A percentile compares a stretch with the other conserved stretches of the same genome.
Evolutionary conservation across 2,888 invertebrate genomes (phyloP).

Genomic region (Oeneis ivallda): DNA sequence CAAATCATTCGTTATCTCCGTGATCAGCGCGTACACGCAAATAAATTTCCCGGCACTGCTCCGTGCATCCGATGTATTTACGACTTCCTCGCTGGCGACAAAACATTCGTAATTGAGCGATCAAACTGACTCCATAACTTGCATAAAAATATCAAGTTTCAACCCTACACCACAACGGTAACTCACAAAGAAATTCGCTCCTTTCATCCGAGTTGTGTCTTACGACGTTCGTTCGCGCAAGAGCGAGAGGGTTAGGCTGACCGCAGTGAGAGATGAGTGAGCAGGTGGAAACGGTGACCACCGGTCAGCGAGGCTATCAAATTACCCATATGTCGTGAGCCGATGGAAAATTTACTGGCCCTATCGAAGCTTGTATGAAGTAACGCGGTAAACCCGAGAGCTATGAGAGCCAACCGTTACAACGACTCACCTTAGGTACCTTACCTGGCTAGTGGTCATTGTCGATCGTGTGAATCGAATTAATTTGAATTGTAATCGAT

Average conservation of each 20-base stretch:
- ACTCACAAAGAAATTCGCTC: slow-evolving; percentile 51
- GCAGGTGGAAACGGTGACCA: slow-evolving; percentile 73
- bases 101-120: slow-evolving; percentile 75
- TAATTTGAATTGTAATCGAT: slow-evolving; percentile 72
- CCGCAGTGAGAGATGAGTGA: slow-evolving; percentile 45
- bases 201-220: slow-evolving; percentile 46
- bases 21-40: slow-evolving; percentile 39
- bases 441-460: slow-evolving; percentile 51
- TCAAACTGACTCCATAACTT: slow-evolving; percentile 67
- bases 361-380: slow-evolving; percentile 54
- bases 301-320: slow-evolving; percentile 70
- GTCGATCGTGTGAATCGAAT: slow-evolving; percentile 68
- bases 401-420: slow-evolving; percentile 53
- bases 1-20: slow-evolving; percentile 34
- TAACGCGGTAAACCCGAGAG: slow-evolving; percentile 56
- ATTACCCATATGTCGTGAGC: slow-evolving; percentile 57
- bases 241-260: slow-evolving; percentile 45
- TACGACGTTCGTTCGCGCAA: slow-evolving; percentile 23
- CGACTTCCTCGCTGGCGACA: slow-evolving; percentile 68
- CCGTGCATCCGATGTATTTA: slow-evolving; percentile 57
- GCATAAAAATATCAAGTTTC: slow-evolving; percentile 70
- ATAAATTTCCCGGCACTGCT: slow-evolving; percentile 39
- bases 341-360: slow-evolving; percentile 70
- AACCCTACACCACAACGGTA: slow-evolving; percentile 51
- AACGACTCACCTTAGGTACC: slow-evolving; percentile 38